phyloP scores from a whole-genome alignment of 2,113 vertebrate species.

The Macroglossus sobrinus region DNA sequence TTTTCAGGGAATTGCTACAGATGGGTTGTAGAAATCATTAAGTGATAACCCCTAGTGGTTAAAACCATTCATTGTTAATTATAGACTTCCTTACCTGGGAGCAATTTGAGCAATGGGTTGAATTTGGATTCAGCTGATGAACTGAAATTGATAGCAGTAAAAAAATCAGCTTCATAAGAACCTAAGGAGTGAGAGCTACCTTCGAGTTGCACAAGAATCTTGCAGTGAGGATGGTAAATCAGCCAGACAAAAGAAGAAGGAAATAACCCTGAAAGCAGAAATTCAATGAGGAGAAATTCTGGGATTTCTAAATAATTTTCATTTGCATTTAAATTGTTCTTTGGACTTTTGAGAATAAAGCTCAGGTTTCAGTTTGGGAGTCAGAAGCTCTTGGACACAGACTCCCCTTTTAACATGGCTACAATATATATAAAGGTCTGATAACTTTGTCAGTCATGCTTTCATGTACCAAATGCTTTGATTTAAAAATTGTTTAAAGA shows the following conservation, averaged over 20 bases:
- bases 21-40: not conserved
- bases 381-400: not conserved
- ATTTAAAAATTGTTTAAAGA: not conserved
- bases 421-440: not conserved
- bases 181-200: slow-evolving; percentile 1
- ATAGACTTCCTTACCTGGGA: not conserved
- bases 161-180: slow-evolving; percentile 21
- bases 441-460: not conserved
- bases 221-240: not conserved
- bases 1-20: not conserved
- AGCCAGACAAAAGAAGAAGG: not conserved
- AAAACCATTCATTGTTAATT: not conserved
- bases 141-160: slow-evolving; percentile 35
- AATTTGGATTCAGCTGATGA: not conserved
- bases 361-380: not conserved
- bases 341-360: not conserved
- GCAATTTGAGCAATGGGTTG: not conserved
- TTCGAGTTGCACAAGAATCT: slow-evolving; percentile 1
- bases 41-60: not conserved
- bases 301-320: not conserved
- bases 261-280: slow-evolving; percentile 3
- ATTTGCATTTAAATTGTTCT: not conserved
- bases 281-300: not conserved
- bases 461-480: not conserved
- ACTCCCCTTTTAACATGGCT: not conserved